phyloP scores from a whole-genome alignment of 2,113 vertebrate species.

The Xiphophorus couchianus region DNA sequence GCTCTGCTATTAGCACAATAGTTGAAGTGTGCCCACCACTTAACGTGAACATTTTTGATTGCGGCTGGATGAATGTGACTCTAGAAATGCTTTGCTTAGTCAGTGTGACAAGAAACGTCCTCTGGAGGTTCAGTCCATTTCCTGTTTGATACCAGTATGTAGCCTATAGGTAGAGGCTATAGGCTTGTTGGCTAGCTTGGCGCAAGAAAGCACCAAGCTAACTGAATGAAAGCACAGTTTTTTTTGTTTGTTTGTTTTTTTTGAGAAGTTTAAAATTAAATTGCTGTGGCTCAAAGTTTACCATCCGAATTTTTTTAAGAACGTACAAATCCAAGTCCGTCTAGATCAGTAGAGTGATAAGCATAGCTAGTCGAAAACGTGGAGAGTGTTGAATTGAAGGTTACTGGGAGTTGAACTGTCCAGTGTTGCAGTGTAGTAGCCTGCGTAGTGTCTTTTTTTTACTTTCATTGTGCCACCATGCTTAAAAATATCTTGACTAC shows the following conservation, averaged over 20 bases:
- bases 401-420: no score
- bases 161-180: no score
- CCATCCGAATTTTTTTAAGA: background rate
- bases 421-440: background rate
- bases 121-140: no score
- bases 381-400: no score
- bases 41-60: background rate
- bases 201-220: no score
- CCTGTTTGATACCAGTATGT: no score
- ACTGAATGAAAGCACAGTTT: no score
- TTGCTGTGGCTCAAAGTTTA: background rate
- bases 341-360: background rate
- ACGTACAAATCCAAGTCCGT: background rate
- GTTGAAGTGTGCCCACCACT: no score
- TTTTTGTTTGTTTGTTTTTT: background rate
- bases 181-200: no score
- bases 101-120: no score
- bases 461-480: constrained; percentile 1
- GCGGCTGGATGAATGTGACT: background rate
- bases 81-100: background rate
- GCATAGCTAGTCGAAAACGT: no score
- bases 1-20: no score
- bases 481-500: constrained; percentile 8
- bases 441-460: background rate
- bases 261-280: background rate